Conservation (phyloP, 2,797 vertebrate genomes). For the Sitta carolinensis region DNA sequence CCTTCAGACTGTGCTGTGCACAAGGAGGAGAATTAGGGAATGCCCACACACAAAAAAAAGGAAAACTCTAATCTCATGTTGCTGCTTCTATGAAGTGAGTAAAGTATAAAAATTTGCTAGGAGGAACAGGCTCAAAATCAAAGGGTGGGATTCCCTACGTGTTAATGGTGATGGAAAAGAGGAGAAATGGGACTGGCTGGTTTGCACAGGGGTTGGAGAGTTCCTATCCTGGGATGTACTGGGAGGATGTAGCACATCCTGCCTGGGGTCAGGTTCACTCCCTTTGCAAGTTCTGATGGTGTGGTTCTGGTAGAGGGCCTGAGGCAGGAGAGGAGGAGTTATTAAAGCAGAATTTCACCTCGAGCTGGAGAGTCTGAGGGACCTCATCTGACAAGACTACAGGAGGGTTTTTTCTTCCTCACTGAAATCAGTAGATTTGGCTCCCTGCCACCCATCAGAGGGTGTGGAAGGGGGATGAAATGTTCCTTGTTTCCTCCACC, state of each 20-base stretch:
- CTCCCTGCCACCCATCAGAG: background rate
- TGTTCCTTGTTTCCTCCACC: background rate
- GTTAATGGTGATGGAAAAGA: background rate
- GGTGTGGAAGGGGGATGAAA: background rate
- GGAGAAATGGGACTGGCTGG: background rate
- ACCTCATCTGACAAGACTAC: fast-evolving
- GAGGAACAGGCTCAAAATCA: background rate
- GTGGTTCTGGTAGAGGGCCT: background rate
- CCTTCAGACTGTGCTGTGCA: background rate
- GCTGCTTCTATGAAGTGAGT: background rate
- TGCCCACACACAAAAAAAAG: background rate
- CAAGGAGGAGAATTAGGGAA: background rate
- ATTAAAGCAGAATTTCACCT: background rate
- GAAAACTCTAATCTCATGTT: background rate
- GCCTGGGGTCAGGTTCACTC: fast-evolving
- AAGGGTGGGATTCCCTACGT: background rate
- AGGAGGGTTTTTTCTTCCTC: background rate
- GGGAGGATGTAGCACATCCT: background rate
- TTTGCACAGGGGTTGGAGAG: background rate
- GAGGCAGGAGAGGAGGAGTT: background rate
- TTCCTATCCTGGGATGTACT: background rate
- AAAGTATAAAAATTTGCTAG: background rate
- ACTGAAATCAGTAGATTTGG: background rate
- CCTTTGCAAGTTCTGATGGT: background rate
- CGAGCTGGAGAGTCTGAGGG: background rate